A percentile compares a stretch with the other conserved stretches of the same genome.
Evolutionary conservation across 2,113 vertebrate species (phyloP).

Genomic region (Boulengeromyrus knoepffleri): DNA sequence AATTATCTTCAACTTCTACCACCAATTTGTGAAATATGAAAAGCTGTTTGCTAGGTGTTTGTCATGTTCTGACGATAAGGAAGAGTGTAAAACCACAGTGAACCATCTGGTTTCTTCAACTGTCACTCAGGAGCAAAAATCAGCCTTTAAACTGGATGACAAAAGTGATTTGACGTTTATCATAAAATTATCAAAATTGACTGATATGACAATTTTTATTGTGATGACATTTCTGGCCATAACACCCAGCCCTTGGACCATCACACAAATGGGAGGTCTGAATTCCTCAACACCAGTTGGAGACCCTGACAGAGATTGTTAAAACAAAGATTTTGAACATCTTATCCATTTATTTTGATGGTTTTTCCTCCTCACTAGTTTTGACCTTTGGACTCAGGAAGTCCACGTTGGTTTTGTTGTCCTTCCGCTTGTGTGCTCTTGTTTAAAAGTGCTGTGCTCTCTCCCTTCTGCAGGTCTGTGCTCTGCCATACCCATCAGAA

Average conservation of each 20-base stretch:
- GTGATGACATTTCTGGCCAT: neutral
- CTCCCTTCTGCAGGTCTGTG: constrained; percentile 34
- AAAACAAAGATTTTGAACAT: neutral
- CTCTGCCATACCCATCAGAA: constrained; percentile 32
- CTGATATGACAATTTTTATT: neutral
- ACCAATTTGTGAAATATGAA: neutral
- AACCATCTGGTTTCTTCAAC: neutral
- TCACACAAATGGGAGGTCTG: neutral
- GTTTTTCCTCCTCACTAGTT: neutral
- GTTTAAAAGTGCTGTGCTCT: constrained; percentile 5
- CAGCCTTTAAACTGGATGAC: neutral
- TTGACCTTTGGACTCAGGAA: neutral
- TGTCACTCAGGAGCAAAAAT: neutral
- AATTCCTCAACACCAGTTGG: constrained; percentile 12
- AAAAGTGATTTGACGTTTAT: neutral
- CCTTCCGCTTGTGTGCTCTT: neutral
- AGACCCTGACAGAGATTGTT: neutral
- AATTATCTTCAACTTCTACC: neutral
- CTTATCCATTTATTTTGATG: neutral
- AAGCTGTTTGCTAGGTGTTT: neutral
- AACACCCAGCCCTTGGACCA: neutral
- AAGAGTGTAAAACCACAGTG: neutral
- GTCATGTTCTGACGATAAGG: neutral
- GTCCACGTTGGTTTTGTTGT: neutral
- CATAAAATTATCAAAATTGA: neutral